Percentiles rank a stretch among this genome's conserved stretches.
Evolutionary conservation across 92 coral and sea anemone genomes (phyloP).

Genomic region (Diadumene lineata): DNA sequence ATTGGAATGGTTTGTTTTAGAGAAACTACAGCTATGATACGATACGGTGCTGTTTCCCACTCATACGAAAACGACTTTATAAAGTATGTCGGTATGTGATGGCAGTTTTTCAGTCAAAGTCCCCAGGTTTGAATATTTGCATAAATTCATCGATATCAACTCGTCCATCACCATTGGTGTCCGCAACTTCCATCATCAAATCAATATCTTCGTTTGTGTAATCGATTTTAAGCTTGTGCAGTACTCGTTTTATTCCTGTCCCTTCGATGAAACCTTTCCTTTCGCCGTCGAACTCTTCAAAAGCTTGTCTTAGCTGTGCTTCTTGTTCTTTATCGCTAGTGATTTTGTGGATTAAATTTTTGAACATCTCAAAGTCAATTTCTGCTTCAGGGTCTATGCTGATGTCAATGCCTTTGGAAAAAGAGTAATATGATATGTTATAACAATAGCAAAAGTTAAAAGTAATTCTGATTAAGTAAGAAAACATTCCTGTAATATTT

Average conservation of each 20-base stretch:
- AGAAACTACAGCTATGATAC: no score
- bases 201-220: constrained; percentile 68
- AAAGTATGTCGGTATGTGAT: no score
- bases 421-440: not conserved
- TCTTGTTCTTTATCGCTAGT: constrained; percentile 52
- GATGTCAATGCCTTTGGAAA: constrained; percentile 1
- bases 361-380: constrained; percentile 56
- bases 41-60: no score
- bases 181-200: constrained; percentile 77
- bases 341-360: constrained; percentile 36
- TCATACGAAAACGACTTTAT: no score
- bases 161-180: constrained; percentile 72
- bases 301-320: constrained; percentile 46
- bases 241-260: constrained; percentile 63
- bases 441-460: no score
- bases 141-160: constrained; percentile 80
- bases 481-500: no score
- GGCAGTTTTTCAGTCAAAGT: constrained; percentile 3
- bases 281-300: constrained; percentile 73
- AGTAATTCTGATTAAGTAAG: no score
- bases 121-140: constrained; percentile 53
- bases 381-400: not conserved
- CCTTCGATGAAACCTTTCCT: constrained; percentile 76
- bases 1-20: no score
- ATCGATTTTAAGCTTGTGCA: constrained; percentile 59